A percentile compares a stretch with the other conserved stretches of the same genome.
phyloP scores from a whole-genome alignment of 2,113 vertebrate species.

The Daboia siamensis region DNA sequence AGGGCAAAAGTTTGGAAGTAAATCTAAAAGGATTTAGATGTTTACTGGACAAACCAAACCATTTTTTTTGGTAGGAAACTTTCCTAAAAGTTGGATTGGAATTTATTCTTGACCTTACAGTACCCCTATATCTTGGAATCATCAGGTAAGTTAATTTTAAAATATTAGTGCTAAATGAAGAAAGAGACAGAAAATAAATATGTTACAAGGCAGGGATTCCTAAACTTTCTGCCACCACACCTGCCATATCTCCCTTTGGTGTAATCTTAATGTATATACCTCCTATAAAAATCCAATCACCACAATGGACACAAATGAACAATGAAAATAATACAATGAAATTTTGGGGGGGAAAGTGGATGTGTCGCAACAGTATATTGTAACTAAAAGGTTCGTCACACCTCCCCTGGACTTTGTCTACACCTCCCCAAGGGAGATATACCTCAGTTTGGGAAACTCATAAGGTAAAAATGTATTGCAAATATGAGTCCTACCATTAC shows the following conservation, averaged over 20 bases:
- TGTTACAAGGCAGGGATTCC: background rate
- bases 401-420: background rate
- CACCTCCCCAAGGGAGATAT: background rate
- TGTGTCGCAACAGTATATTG: background rate
- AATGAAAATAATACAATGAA: background rate
- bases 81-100: background rate
- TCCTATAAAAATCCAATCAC: background rate
- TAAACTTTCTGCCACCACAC: background rate
- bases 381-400: background rate
- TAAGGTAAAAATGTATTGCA: background rate
- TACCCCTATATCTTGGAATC: background rate
- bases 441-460: background rate
- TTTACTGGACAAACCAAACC: background rate
- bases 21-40: background rate
- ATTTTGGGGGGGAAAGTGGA: background rate
- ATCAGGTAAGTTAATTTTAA: background rate
- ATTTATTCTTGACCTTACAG: background rate
- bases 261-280: background rate
- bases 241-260: background rate
- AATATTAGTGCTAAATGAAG: background rate
- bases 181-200: background rate
- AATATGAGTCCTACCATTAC: background rate
- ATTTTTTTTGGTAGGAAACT: background rate
- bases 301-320: background rate
- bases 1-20: background rate